Base-by-base conservation (phyloP, 2,888 invertebrate species). In the Stenolophus ochropezus region DNA sequence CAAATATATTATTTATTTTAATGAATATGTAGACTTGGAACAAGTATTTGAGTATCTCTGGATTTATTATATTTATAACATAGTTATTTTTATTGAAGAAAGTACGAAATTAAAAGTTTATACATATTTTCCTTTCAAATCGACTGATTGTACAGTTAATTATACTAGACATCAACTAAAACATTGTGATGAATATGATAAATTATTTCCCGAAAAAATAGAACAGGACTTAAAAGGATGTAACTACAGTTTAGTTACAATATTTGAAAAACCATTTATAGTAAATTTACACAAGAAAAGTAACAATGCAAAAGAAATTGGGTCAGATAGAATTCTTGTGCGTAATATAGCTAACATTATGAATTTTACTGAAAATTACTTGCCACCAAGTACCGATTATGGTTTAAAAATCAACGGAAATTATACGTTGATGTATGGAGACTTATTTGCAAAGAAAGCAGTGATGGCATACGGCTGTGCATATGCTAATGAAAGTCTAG, bases 321-420 rank as follows among this genome's bases (percentile, higher is more conserved):
- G 58, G n/a, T 58, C n/a, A n/a, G 58, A 58, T n/a, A 23, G 2
- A 23, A 4, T 23, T 11, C 2, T 58, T 11, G 4, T 58, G 4
- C 58, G 4, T 23, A 23, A 21, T n/a, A 23, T 58, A 58, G 3
- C 58, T 1, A 3, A 58, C 6, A 58, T 2, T 23, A n/a, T 58
- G 58, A 58, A 58, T 14, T 58, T 58, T 21, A 21, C 23, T 0
- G 58, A 21, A n/a, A 58, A 58, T 14, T 23, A 58, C n/a, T 8
- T 58, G 23, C 58, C 20, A 23, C 14, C 8, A 1, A 6, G 4
- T 1, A 21, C 0, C 2, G 58, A 58, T 1, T 71, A 1, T 6
- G 71, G 49, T 20, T 0, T 33, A 4, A 42, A 71, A 47, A 71
- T 18, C 4, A 71, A 71, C 42, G 71, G 71, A 42, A 71, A 5